Conservation (phyloP, 2,797 vertebrate genomes). For the Sorex maritimensis region DNA sequence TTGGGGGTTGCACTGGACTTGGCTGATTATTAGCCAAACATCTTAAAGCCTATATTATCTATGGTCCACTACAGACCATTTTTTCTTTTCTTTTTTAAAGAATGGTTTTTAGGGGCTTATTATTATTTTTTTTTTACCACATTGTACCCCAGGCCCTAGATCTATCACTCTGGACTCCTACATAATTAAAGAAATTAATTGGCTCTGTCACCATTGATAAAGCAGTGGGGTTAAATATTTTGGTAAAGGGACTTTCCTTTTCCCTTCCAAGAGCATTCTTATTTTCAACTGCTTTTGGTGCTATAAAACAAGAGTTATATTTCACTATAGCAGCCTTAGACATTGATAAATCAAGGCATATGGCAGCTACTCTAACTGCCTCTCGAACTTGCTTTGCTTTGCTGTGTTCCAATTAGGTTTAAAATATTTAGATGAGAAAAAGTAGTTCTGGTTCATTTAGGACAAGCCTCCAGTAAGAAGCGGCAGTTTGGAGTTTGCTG, state of each 20-base stretch:
- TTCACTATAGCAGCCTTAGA: constrained; percentile 53
- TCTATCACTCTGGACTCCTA: neutral
- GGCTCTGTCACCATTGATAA: neutral
- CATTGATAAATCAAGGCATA: constrained; percentile 70
- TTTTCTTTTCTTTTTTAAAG: no score
- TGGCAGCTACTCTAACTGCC: constrained; percentile 32
- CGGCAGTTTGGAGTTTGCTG: constrained; percentile 73
- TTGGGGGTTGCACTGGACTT: no score
- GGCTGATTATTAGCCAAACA: no score
- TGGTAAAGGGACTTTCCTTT: constrained; percentile 5
- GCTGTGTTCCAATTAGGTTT: constrained; percentile 82
- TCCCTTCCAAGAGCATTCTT: constrained; percentile 1
- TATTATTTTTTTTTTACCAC: neutral
- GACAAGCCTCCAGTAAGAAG: constrained; percentile 80
- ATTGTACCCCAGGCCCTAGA: neutral
- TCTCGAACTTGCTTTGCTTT: constrained; percentile 77
- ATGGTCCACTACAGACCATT: no score
- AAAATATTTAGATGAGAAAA: constrained; percentile 83
- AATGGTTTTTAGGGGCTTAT: no score
- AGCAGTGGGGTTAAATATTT: constrained; percentile 36
- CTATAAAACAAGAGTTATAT: constrained; percentile 10
- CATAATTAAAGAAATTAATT: constrained; percentile 37
- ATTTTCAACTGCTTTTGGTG: constrained; percentile 16
- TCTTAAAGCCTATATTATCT: no score
- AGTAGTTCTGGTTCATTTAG: constrained; percentile 83